phyloP scores from a whole-genome alignment of 2,797 vertebrate species.

The Pogoniulus pusillus region DNA sequence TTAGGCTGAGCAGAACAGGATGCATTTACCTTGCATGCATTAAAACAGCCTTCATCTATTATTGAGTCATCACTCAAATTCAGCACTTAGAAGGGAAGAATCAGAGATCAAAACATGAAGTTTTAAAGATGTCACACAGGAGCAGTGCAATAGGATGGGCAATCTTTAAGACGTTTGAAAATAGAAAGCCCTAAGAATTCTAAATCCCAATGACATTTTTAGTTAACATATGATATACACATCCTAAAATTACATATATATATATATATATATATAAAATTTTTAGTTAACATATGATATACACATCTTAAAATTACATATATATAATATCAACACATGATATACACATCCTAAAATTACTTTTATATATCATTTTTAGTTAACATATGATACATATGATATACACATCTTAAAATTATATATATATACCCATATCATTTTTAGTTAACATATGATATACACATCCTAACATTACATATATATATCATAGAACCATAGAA shows the following conservation, averaged over 20 bases:
- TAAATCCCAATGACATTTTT: not conserved
- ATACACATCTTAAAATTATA: not conserved
- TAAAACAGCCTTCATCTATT: not conserved
- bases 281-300: fast-evolving
- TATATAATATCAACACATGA: fast-evolving
- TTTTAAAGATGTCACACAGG: not conserved
- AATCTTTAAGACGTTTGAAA: not conserved
- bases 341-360: not conserved
- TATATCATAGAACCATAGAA: too few species aligned
- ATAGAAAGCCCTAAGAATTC: not conserved
- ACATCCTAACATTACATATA: too few species aligned
- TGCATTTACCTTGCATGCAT: not conserved
- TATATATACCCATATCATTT: too few species aligned
- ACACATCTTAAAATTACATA: not conserved
- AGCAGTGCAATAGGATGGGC: not conserved
- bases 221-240: fast-evolving
- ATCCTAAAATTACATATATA: not conserved
- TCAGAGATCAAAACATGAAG: not conserved
- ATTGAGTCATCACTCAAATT: not conserved
- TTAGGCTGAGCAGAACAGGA: not conserved
- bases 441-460: too few species aligned
- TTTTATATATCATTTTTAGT: too few species aligned
- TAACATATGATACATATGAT: fast-evolving
- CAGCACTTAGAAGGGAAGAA: not conserved
- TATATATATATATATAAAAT: too few species aligned